phyloP scores from a whole-genome alignment of 1,140 invertebrate species.

The Gonioctena quinquepunctata region DNA sequence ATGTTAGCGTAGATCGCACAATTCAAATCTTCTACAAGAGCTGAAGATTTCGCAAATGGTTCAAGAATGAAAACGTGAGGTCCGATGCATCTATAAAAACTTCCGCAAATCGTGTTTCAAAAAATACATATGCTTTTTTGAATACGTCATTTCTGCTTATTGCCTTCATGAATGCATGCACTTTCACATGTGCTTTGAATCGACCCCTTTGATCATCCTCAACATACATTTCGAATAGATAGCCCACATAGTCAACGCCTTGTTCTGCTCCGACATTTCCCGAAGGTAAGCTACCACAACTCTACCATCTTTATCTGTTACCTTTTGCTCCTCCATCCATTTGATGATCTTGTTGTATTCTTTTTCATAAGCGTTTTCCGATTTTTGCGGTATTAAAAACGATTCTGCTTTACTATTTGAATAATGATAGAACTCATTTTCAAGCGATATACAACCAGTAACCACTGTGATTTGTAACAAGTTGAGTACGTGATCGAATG shows the following conservation, averaged over 20 bases:
- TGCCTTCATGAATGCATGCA: conserved; percentile 11
- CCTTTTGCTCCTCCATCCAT: not conserved
- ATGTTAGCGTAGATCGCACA: not conserved
- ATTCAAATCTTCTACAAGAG: not conserved
- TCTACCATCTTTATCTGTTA: not conserved
- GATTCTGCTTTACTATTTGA: not conserved
- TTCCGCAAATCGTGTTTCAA: not conserved
- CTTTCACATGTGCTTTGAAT: not conserved
- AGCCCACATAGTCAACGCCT: not conserved
- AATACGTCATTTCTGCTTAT: not conserved
- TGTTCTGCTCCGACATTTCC: not conserved
- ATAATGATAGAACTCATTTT: too few species aligned
- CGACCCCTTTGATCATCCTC: not conserved
- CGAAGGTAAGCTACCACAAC: not conserved
- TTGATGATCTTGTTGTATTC: not conserved
- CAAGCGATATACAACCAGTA: too few species aligned
- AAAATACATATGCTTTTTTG: not conserved
- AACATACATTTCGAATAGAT: conserved; percentile 3
- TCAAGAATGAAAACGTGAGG: not conserved
- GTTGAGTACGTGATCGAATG: too few species aligned
- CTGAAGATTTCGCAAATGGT: not conserved
- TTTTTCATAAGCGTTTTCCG: not conserved
- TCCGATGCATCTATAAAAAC: not conserved
- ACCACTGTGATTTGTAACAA: too few species aligned
- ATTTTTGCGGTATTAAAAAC: not conserved